Evolutionary conservation across 2,113 vertebrate species (phyloP), one percentile per base, ranked within the genome.

Genomic region (Bos indicus): DNA sequence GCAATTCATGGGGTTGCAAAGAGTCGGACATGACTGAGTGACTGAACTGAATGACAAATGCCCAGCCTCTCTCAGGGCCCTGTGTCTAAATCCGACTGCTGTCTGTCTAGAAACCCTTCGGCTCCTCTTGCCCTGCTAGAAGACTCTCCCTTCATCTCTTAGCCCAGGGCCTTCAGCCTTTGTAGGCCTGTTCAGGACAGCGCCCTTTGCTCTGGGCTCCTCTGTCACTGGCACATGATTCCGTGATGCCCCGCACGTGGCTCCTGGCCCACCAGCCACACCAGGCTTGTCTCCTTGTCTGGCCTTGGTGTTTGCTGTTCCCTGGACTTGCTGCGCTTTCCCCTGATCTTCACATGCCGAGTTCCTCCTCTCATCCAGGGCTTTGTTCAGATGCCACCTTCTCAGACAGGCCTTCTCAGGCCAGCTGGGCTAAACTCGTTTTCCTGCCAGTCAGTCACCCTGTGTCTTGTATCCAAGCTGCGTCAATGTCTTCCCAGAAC

Each of bases 161-260:
- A 25, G 43, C 30, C 28, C 43, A 6, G 0, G 10, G 9, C 43
- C 51, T 46, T 21, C 8, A 14, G 81, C 43, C 36, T 85, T 36
- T 28, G 2, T 40, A 57, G 40, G 4, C 12, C 88, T 77, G 14
- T 33, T 21, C 9, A 6, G 67, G 16, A 56, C 1, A 12, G 23
- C 7, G 4, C 28, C 43, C 14, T 30, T 33, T 17, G 25, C 36
- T 23, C 17, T 46, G 51, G 78, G 14, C 7, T 40, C 26, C 40
- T 30, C 46, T 8, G 16, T 19, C 40, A 1, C 1, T n/a, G 77
- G 36, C 33, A 30, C 0, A 0, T 1, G 30, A 60, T 30, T 28
- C 36, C 6, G 3, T 19, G 19, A 19, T 19, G 1, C 14, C 56
- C 8, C 0, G 7, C 30, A 5, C 25, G 1, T 57, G 56, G 19